Evolutionary conservation across 2,113 vertebrate genomes (phyloP), one percentile per base, ranked within the genome.

Genomic region (Amphiprion ocellaris): DNA sequence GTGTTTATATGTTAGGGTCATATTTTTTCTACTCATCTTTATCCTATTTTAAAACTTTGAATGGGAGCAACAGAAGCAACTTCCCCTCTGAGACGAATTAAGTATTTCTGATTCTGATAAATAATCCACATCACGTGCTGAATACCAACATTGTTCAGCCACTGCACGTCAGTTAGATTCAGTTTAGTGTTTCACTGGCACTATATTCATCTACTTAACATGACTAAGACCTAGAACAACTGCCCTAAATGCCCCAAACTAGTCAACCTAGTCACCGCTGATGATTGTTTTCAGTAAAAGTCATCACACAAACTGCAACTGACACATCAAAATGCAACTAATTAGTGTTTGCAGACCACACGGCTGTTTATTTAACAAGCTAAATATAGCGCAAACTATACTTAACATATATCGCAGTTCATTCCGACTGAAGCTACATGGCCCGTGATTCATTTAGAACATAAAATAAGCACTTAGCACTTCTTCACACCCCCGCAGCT

Each of bases 381-480:
- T 1, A n/a, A 41, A 70, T 69, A 1, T 24, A 21, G 70, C 58
- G 11, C 12, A 67, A 79, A 72, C 16, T 5, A 33, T 11, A 58
- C n/a, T 14, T 4, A 46, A 2, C 16, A 46, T 11, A 47, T 37
- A 46, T 10, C 15, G 16, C 28, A 28, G 26, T 66, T 44, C 26
- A 26, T 33, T 44, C 30, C 69, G 54, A 26, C 30, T 59, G 59
- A 67, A 26, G 19, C 12, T 37, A 0, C 24, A 58, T 52, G 50
- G 33, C 33, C 47, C 26, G 14, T 53, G 39, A 28, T 70, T 60
- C 39, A 75, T 62, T 71, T 78, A 58, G 17, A 30, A 56, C 69
- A 80, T 52, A 39, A 72, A 74, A 78, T 78, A 74, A 60, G 61
- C 64, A 30, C 78, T 87, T 33, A 39, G 72, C 73, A 39, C 44